These are phyloP conservation scores for Tympanuchus pallidicinctus DNA, from an alignment of 2,113 vertebrate species.

Conservation along the genomic window DNA sequence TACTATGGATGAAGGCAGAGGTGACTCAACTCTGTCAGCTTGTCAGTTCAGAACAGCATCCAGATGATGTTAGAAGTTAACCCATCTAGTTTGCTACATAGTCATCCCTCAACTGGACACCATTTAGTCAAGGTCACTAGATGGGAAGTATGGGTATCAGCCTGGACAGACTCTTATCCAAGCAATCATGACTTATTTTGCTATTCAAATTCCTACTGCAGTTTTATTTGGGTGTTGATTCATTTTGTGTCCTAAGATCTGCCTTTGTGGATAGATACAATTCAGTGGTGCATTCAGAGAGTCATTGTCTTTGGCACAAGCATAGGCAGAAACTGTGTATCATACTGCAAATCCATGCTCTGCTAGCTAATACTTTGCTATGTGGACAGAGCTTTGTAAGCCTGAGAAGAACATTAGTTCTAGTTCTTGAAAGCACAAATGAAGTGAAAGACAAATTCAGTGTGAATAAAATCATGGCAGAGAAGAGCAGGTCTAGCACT, in stretches of 20 bases:
- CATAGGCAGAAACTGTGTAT: neutral
- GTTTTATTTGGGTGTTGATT: neutral
- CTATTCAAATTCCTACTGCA: neutral
- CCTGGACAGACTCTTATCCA: neutral
- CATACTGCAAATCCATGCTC: neutral
- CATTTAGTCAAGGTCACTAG: neutral
- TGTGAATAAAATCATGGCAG: neutral
- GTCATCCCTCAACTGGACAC: neutral
- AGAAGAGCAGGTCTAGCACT: neutral
- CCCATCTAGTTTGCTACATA: neutral
- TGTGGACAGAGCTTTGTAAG: neutral
- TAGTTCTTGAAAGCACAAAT: neutral
- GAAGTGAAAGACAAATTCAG: neutral
- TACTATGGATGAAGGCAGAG: slow-evolving; percentile 14
- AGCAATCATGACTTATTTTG: neutral
- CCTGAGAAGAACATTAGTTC: neutral
- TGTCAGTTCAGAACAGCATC: neutral
- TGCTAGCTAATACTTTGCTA: neutral
- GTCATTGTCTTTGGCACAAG: neutral
- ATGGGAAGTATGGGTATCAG: neutral
- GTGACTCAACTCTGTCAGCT: neutral
- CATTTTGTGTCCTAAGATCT: neutral
- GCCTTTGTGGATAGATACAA: neutral
- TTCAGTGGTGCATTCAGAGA: neutral
- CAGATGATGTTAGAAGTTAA: neutral